Conservation (phyloP, 1,140 invertebrate genomes). For the Caenorhabditis remanei region DNA sequence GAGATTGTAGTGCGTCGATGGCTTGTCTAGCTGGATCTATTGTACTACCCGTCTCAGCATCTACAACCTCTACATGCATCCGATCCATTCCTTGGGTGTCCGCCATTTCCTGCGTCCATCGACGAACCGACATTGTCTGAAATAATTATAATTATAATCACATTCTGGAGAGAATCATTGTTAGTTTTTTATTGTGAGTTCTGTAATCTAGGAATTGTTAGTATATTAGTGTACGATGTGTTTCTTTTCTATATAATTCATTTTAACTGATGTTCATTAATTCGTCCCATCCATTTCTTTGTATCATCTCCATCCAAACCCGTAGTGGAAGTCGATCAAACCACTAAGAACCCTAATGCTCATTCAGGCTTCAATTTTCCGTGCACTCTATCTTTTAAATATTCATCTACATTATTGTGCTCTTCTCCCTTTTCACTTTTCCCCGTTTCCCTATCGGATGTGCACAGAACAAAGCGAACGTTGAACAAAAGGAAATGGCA, state of each 20-base stretch:
- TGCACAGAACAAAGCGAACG: neutral
- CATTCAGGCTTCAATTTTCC: neutral
- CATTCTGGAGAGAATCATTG: no score
- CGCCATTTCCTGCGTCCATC: constrained; percentile 73
- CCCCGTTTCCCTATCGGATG: neutral
- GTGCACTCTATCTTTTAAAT: neutral
- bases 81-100: constrained; percentile 71
- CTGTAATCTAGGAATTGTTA: no score
- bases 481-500: no score
- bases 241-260: no score
- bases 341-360: neutral
- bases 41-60: constrained; percentile 75
- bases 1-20: constrained; percentile 75
- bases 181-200: no score
- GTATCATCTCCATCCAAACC: no score
- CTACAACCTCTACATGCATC: constrained; percentile 71
- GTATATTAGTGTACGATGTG: no score
- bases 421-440: neutral
- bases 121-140: constrained; percentile 71
- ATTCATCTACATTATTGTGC: neutral
- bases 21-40: constrained; percentile 75
- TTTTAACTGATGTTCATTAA: no score
- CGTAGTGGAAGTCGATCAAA: neutral
- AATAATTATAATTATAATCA: neutral
- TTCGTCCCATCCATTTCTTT: no score